Conservation (phyloP, 2,113 vertebrate genomes). For the Tyrannus savana region DNA sequence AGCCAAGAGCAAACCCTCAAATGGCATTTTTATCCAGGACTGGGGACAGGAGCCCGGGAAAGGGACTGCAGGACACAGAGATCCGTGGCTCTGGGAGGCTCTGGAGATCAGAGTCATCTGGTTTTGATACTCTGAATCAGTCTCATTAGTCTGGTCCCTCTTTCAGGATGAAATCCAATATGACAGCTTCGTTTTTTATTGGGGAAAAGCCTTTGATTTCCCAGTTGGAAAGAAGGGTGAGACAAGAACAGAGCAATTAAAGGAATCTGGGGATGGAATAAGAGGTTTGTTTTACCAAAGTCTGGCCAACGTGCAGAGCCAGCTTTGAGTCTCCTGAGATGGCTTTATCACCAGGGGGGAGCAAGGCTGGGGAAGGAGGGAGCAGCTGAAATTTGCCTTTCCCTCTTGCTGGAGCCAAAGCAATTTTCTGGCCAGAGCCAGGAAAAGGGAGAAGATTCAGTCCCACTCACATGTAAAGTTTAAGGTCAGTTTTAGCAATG, state of each 20-base stretch:
- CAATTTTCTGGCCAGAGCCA: slow-evolving; percentile 50
- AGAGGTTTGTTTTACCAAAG: background rate
- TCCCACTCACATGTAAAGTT: slow-evolving; percentile 59
- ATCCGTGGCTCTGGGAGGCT: background rate
- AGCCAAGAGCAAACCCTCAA: background rate
- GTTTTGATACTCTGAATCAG: background rate
- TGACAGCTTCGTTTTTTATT: background rate
- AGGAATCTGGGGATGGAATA: background rate
- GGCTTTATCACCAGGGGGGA: background rate
- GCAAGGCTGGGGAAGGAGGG: background rate
- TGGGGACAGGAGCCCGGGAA: background rate
- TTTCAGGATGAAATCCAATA: background rate
- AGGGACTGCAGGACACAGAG: background rate
- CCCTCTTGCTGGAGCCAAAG: background rate
- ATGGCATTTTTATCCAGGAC: background rate
- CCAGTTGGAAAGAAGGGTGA: background rate
- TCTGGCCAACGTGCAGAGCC: background rate
- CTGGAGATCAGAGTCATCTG: background rate
- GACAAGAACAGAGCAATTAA: background rate
- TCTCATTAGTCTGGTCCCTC: background rate
- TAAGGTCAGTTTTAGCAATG: slow-evolving; percentile 72
- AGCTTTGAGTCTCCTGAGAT: background rate
- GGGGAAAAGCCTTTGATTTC: background rate
- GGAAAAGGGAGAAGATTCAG: slow-evolving; percentile 6
- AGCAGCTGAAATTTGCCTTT: slow-evolving; percentile 62